Percentiles rank a stretch among this genome's conserved stretches.
phyloP scores from a whole-genome alignment of 1,140 invertebrate species.

The Drosophila insularis region DNA sequence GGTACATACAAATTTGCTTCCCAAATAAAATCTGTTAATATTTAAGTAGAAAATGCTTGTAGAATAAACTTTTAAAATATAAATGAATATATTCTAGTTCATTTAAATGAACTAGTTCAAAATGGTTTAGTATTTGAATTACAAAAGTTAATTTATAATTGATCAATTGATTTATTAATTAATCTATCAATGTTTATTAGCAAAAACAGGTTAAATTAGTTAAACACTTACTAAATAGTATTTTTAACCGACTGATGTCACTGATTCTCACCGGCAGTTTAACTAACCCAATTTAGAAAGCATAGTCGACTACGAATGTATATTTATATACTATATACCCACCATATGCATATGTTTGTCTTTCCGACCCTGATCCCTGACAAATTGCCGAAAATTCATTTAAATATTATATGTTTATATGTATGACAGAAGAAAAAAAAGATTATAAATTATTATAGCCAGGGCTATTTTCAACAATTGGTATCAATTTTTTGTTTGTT shows the following conservation, averaged over 20 bases:
- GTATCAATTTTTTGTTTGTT: slow-evolving; percentile 3
- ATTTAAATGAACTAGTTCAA: too few relatives aligned
- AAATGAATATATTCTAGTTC: too few relatives aligned
- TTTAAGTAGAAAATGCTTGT: too few relatives aligned
- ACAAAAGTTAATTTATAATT: neutral
- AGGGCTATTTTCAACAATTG: slow-evolving; percentile 11
- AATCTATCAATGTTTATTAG: neutral
- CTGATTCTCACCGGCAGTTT: neutral
- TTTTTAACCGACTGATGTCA: slow-evolving; percentile 1
- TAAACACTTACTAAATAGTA: neutral
- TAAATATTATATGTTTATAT: neutral
- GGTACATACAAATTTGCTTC: too few relatives aligned
- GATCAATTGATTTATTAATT: neutral
- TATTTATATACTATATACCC: neutral
- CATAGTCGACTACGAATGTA: neutral
- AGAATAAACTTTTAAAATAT: too few relatives aligned
- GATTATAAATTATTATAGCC: slow-evolving; percentile 36
- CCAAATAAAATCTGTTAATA: too few relatives aligned
- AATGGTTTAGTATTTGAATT: too few relatives aligned
- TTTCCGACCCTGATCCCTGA: slow-evolving; percentile 6
- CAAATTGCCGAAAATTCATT: slow-evolving; percentile 8
- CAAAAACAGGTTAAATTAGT: slow-evolving; percentile 2
- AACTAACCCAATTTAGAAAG: slow-evolving; percentile 8
- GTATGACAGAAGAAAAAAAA: slow-evolving; percentile 12
- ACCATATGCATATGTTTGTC: neutral